phyloP scores from a whole-genome alignment of 2,113 vertebrate genomes.

The Myrmecobius fasciatus region DNA sequence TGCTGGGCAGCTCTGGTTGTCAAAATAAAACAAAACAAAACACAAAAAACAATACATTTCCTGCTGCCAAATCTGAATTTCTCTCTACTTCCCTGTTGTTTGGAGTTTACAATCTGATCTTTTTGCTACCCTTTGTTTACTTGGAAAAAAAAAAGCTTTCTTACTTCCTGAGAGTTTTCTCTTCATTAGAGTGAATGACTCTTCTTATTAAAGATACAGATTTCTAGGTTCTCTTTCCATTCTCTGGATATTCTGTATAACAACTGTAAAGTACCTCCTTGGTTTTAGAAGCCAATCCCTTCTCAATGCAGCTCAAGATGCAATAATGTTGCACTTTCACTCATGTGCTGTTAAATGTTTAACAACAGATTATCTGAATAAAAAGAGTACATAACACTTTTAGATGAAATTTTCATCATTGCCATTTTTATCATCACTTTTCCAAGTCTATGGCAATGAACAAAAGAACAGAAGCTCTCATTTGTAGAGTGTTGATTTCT shows the following conservation, averaged over 20 bases:
- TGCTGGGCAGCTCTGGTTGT: not conserved
- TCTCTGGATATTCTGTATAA: not conserved
- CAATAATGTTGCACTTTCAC: not conserved
- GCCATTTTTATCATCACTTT: too few relatives aligned
- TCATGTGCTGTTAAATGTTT: not conserved
- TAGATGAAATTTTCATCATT: not conserved
- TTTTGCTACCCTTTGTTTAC: not conserved
- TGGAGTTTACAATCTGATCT: not conserved
- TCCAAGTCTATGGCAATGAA: too few relatives aligned
- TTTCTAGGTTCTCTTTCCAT: not conserved
- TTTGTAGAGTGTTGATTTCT: too few relatives aligned
- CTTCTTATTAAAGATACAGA: not conserved
- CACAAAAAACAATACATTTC: not conserved
- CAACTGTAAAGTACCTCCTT: too few relatives aligned
- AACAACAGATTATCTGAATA: not conserved
- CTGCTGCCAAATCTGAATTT: not conserved
- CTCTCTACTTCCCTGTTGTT: not conserved
- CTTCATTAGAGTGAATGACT: not conserved
- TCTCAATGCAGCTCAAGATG: not conserved
- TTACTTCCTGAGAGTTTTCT: not conserved
- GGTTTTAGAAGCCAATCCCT: not conserved
- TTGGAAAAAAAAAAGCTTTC: not conserved
- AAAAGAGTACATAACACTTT: not conserved
- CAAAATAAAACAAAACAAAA: too few relatives aligned
- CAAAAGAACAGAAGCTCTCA: too few relatives aligned